Evolutionary conservation across 2,113 vertebrate genomes (phyloP), one percentile per base, ranked within the genome.

Genomic region (Mystacornis crossleyi): DNA sequence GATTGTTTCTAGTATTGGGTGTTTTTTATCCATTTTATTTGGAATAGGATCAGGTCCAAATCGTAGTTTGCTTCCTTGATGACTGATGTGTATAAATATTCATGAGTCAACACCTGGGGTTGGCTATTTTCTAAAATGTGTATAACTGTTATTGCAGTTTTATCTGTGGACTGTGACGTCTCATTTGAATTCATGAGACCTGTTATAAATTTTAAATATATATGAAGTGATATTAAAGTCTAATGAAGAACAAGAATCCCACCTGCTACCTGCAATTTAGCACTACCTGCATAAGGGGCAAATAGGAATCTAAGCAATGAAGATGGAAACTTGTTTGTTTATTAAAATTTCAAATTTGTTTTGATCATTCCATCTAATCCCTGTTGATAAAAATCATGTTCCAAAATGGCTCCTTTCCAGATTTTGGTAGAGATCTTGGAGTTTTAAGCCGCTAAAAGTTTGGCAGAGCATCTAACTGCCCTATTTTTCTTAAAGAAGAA

Each of bases 171-270:
- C 64, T 88, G 48, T 86, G 95, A 73, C 3, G 43, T 58, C 90
- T 90, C 85, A 92, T 94, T 90, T 85, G 81, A 93, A 97, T 96
- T 96, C 95, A 94, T 89, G 79, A 94, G 67, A 62, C 16, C 51
- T 73, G n/a, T 60, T 92, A 88, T 6, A 96, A 66, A 94, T 90
- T 94, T 90, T 81, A 94, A 95, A 94, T 94, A 96, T 94, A 93
- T 62, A 90, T 83, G 87, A 96, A 92, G 67, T 57, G 47, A 60
- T 89, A 94, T 93, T 96, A 89, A 90, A 94, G 14, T 77, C 92
- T 94, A 71, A 95, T 90, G 79, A 86, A 66, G 74, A 92, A 48
- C 51, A 92, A 54, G 87, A 73, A 91, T 77, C 31, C 72, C 92
- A 94, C 69, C 85, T 92, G 96, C 82, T 89, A 90, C 81, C 67